These are phyloP conservation scores for Zophobas morio DNA, from an alignment of 1,140 invertebrate species.

Conservation along the genomic window DNA sequence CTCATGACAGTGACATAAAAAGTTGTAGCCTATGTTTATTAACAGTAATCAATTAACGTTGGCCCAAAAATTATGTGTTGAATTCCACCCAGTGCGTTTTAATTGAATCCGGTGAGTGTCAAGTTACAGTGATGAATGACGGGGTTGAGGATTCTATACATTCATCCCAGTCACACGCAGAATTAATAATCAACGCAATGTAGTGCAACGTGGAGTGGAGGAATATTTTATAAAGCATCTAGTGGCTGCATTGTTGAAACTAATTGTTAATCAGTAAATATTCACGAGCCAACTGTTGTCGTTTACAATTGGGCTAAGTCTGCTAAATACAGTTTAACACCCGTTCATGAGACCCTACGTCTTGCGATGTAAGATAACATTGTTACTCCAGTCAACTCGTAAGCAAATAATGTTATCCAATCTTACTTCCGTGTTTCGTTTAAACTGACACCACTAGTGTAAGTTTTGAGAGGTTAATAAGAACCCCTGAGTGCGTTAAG, in stretches of 20 bases:
- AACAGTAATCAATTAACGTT: conserved; percentile 9
- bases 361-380: conserved; percentile 38
- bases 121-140: conserved; percentile 28
- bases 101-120: conserved; percentile 35
- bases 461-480: neutral
- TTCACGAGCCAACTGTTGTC: conserved; percentile 34
- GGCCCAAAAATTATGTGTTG: conserved; percentile 6
- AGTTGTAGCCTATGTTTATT: neutral
- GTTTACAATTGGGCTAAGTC: conserved; percentile 29
- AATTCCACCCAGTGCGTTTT: conserved; percentile 9
- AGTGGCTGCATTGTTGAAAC: conserved; percentile 33
- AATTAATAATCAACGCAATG: conserved; percentile 20
- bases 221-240: conserved; percentile 17
- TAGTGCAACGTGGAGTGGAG: conserved; percentile 7
- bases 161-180: conserved; percentile 3
- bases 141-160: conserved; percentile 1
- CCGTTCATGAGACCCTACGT: conserved; percentile 29
- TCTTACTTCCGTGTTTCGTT: conserved; percentile 22
- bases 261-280: conserved; percentile 43
- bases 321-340: conserved; percentile 36
- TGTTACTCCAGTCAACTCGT: conserved; percentile 31
- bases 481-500: no score
- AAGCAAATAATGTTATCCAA: conserved; percentile 37
- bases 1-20: conserved; percentile 1
- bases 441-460: conserved; percentile 11